Conservation (phyloP, 1,140 invertebrate genomes). For the Hestina assimilis region DNA sequence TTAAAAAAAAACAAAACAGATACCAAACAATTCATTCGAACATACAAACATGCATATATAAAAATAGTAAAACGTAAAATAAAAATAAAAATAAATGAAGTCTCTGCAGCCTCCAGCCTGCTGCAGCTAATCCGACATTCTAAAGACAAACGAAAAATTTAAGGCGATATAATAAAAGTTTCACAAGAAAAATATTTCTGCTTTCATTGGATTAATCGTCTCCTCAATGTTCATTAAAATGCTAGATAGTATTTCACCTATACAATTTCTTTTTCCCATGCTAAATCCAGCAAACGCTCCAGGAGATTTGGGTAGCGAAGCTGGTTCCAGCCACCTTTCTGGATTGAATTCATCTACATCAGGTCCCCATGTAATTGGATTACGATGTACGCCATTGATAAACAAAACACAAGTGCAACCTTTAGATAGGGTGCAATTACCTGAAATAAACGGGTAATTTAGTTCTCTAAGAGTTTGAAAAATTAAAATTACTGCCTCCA, state of each 20-base stretch:
- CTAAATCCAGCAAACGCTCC: slow-evolving; percentile 81
- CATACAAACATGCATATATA: too few relatives aligned
- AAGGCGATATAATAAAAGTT: too few relatives aligned
- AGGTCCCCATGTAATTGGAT: slow-evolving; percentile 36
- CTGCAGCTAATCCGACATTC: not conserved
- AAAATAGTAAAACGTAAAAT: too few relatives aligned
- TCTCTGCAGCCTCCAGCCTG: too few relatives aligned
- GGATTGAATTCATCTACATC: slow-evolving; percentile 79
- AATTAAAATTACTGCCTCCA: too few relatives aligned
- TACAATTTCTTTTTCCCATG: slow-evolving; percentile 80
- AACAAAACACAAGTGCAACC: not conserved
- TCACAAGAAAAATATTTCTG: too few relatives aligned
- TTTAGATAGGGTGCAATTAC: not conserved
- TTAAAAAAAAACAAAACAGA: slow-evolving; percentile 17
- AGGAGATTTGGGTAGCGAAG: slow-evolving; percentile 57
- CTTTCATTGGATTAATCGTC: too few relatives aligned
- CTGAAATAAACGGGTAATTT: not conserved
- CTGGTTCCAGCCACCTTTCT: slow-evolving; percentile 81
- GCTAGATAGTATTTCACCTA: slow-evolving; percentile 53
- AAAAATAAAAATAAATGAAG: too few relatives aligned
- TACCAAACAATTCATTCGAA: not conserved
- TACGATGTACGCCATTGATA: slow-evolving; percentile 9
- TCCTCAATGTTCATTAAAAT: not conserved
- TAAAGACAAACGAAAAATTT: too few relatives aligned
- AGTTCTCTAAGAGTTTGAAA: too few relatives aligned